Percentiles rank a stretch among this genome's conserved stretches.
Evolutionary conservation across 64 coral and sea anemone genomes (phyloP).

Genomic region (Acropora tenuis): DNA sequence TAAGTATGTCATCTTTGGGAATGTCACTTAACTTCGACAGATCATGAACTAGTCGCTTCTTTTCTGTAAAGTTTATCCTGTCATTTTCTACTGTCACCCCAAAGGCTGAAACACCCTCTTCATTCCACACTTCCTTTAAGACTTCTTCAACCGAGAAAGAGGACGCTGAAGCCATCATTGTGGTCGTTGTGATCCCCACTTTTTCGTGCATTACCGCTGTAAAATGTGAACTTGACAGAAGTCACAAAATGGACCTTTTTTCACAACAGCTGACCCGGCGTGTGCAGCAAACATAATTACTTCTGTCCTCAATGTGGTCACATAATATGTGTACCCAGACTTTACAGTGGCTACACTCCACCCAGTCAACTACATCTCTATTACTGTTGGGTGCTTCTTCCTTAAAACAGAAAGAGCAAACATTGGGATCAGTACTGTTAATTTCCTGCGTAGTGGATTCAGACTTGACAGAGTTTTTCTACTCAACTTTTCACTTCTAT

Average conservation of each 20-base stretch:
- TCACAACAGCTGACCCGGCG: too few species aligned
- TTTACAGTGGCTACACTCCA: too few species aligned
- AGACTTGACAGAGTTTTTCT: too few species aligned
- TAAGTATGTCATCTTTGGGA: neutral
- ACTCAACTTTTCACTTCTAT: neutral
- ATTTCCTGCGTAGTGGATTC: too few species aligned
- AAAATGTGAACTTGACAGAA: neutral
- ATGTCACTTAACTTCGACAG: conserved; percentile 31
- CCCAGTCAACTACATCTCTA: too few species aligned
- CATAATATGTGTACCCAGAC: too few species aligned
- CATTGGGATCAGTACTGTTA: too few species aligned
- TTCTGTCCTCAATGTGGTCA: too few species aligned
- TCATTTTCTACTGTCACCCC: conserved; percentile 32
- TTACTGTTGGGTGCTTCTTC: too few species aligned
- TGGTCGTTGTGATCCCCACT: neutral
- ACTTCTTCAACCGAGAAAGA: neutral
- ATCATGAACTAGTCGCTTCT: conserved; percentile 23
- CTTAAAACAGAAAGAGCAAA: too few species aligned
- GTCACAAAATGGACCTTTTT: conserved; percentile 21
- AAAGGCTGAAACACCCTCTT: conserved; percentile 23
- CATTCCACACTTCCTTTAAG: neutral
- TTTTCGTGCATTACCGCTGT: neutral
- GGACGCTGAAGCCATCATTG: neutral
- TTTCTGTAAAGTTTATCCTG: conserved; percentile 25
- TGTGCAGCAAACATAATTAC: too few species aligned